Conservation (phyloP, 2,113 vertebrate genomes). For the Hippopotamus amphibius region DNA sequence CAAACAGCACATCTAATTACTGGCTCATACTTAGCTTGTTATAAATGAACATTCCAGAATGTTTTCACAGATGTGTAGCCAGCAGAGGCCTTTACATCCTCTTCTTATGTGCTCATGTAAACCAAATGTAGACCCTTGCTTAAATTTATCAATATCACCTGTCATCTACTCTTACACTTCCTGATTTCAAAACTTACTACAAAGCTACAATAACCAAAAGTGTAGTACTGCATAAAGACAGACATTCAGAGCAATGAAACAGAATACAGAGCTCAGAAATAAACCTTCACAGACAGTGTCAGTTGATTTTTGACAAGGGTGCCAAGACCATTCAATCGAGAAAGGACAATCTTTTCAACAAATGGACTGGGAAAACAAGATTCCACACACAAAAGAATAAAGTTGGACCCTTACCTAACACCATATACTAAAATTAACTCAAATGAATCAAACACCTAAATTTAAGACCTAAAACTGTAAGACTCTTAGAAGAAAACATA, state of each 20-base stretch:
- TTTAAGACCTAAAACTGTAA: neutral
- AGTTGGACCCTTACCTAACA: neutral
- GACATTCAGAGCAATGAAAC: neutral
- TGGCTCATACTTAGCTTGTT: neutral
- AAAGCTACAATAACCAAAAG: neutral
- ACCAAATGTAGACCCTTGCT: neutral
- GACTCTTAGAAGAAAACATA: neutral
- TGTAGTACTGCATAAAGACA: neutral
- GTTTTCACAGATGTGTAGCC: neutral
- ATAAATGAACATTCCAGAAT: neutral
- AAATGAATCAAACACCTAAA: neutral
- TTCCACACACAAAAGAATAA: neutral
- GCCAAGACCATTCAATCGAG: neutral
- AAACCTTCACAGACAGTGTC: neutral
- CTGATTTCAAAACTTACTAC: neutral
- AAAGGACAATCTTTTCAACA: conserved; percentile 5
- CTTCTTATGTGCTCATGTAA: neutral
- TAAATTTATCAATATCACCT: neutral
- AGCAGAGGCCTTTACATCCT: neutral
- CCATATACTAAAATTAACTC: neutral
- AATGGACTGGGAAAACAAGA: neutral
- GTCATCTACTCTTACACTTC: neutral
- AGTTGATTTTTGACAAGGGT: neutral
- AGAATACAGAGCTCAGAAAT: neutral
- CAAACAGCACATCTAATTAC: neutral